Evolutionary conservation across 2,113 vertebrate genomes (phyloP).

Genomic region (Sterrhoptilus dennistouni): DNA sequence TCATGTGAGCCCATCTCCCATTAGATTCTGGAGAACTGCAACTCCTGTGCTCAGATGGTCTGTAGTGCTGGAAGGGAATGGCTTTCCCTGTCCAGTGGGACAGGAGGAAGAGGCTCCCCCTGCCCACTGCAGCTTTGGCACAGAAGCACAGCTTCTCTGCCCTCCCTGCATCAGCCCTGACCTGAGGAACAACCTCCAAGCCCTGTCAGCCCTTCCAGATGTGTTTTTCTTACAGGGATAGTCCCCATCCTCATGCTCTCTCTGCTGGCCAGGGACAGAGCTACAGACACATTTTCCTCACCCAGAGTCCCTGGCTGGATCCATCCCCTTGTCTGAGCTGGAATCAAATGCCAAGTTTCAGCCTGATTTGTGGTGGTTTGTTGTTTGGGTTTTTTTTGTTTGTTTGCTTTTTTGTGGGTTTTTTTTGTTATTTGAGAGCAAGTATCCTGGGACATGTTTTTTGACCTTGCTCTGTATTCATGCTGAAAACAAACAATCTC

Average conservation of each 20-base stretch:
- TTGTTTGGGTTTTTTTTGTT: neutral
- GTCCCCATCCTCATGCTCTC: neutral
- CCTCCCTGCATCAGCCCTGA: neutral
- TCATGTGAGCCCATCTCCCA: neutral
- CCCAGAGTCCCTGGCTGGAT: neutral
- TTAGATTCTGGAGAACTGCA: neutral
- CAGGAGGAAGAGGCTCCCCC: neutral
- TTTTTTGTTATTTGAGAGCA: neutral
- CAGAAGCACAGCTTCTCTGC: neutral
- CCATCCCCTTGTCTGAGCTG: neutral
- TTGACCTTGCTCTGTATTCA: neutral
- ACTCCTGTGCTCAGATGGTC: neutral
- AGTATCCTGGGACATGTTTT: neutral
- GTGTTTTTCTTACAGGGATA: neutral
- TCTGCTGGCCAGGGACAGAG: neutral
- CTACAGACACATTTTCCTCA: too few species aligned
- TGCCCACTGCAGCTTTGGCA: neutral
- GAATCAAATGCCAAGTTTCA: neutral
- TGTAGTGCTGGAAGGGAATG: fast-evolving
- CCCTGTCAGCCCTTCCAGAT: neutral
- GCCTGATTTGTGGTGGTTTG: neutral
- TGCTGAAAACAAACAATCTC: neutral
- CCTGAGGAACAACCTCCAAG: neutral
- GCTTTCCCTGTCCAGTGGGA: neutral
- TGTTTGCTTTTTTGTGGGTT: too few species aligned